These are phyloP conservation scores for Mesocentrotus franciscanus DNA, from an alignment of 53 echinoderm and acorn worm species.

Conservation along the genomic window DNA sequence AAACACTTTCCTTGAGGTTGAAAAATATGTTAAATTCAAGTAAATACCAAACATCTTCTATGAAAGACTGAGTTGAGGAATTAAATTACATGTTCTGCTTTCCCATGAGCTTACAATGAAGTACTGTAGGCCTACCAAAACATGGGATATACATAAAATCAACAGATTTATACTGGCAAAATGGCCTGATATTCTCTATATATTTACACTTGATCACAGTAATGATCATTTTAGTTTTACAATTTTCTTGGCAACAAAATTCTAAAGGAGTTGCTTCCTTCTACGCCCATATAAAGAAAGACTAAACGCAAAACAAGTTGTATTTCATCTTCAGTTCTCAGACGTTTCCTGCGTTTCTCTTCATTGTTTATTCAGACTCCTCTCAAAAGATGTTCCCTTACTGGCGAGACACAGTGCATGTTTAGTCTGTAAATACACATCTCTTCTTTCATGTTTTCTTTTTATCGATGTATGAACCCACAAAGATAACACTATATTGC, in stretches of 20 bases:
- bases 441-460: background rate
- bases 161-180: background rate
- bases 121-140: no score
- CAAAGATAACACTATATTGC: background rate
- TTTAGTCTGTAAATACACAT: constrained; percentile 25
- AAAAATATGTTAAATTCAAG: no score
- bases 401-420: background rate
- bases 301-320: background rate
- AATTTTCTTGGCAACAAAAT: background rate
- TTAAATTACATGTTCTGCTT: no score
- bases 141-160: background rate
- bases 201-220: background rate
- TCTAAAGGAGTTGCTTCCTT: background rate
- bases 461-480: background rate
- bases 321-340: background rate
- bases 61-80: no score
- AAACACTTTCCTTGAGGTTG: no score
- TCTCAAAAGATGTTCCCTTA: background rate
- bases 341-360: background rate
- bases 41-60: no score
- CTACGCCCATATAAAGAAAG: constrained; percentile 17
- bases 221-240: background rate
- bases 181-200: background rate
- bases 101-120: no score
- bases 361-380: constrained; percentile 20